These are phyloP conservation scores for Gasteruption jaculator DNA, from an alignment of 2,888 invertebrate species.

Conservation along the genomic window DNA sequence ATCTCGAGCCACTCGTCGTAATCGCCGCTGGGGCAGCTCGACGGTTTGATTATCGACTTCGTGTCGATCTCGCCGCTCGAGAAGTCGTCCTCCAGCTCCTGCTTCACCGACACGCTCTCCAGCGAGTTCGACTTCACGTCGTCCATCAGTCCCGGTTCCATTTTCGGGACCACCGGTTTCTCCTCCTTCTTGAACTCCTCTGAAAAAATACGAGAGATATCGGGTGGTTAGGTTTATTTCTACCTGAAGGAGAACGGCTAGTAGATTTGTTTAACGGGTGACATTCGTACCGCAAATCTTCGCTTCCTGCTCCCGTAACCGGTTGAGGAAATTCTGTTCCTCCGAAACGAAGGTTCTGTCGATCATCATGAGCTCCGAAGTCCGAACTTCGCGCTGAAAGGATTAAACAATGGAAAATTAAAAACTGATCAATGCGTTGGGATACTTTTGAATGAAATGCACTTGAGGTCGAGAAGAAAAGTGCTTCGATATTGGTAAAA, in stretches of 20 bases:
- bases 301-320: constrained; percentile 56
- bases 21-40: constrained; percentile 48
- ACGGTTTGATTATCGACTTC: constrained; percentile 38
- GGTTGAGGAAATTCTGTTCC: constrained; percentile 62
- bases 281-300: constrained; percentile 40
- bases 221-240: neutral
- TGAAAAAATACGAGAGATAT: no score
- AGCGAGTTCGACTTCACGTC: constrained; percentile 31
- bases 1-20: constrained; percentile 68
- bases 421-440: neutral
- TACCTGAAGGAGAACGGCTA: no score
- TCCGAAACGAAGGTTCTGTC: constrained; percentile 71
- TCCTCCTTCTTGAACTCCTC: constrained; percentile 47
- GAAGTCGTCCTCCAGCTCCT: constrained; percentile 46
- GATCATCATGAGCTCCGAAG: constrained; percentile 74
- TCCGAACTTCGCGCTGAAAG: constrained; percentile 65
- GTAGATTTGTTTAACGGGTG: no score
- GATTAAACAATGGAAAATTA: neutral
- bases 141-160: constrained; percentile 41
- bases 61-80: constrained; percentile 39
- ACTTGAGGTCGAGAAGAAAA: no score
- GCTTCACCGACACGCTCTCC: constrained; percentile 42
- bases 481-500: neutral
- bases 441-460: constrained; percentile 3
- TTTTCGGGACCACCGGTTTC: constrained; percentile 44